Evolutionary conservation across 2,888 invertebrate species (phyloP).

Genomic region (Cheilosia pagana): DNA sequence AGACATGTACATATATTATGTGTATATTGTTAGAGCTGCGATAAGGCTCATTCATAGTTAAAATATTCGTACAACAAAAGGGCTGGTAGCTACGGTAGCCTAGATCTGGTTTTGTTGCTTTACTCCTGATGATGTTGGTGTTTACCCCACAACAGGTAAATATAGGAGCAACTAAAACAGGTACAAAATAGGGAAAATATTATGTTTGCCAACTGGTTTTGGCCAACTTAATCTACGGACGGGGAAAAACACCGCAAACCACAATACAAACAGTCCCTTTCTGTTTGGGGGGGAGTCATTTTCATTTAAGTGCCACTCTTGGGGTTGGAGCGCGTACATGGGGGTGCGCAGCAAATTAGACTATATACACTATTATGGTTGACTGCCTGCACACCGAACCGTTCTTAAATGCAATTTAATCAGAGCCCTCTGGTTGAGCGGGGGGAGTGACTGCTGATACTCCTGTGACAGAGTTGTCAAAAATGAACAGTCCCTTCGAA

Average conservation of each 20-base stretch:
- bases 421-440: constrained; percentile 42
- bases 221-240: background rate
- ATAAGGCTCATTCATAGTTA: constrained; percentile 62
- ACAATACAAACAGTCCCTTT: constrained; percentile 46
- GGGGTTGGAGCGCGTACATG: background rate
- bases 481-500: constrained; percentile 43
- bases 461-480: constrained; percentile 55
- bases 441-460: background rate
- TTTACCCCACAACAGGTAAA: constrained; percentile 32
- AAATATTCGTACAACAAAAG: constrained; percentile 54
- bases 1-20: background rate
- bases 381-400: constrained; percentile 58
- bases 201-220: constrained; percentile 70
- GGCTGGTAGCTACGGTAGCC: constrained; percentile 38
- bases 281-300: constrained; percentile 11
- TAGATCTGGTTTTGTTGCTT: constrained; percentile 38
- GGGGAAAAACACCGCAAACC: constrained; percentile 27
- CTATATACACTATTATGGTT: constrained; percentile 49
- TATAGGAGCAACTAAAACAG: constrained; percentile 32
- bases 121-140: constrained; percentile 28
- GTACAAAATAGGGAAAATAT: constrained; percentile 61
- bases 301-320: constrained; percentile 3
- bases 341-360: constrained; percentile 41
- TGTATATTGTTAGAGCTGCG: constrained; percentile 37
- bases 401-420: constrained; percentile 71